Evolutionary conservation across 1,140 invertebrate species (phyloP).

Genomic region (Pseudobourletiella spinata): DNA sequence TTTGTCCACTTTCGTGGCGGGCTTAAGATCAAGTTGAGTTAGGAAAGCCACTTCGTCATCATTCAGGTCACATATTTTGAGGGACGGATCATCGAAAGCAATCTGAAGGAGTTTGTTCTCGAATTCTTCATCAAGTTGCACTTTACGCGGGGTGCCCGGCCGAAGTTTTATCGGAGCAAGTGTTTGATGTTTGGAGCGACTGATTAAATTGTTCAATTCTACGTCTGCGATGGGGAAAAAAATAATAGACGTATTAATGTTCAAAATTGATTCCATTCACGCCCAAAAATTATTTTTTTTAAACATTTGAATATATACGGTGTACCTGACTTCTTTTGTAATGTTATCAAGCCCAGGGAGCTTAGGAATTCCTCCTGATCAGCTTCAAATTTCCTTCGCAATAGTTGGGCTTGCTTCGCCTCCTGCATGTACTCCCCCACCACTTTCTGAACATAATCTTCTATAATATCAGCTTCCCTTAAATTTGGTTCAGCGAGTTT

Average conservation of each 20-base stretch:
- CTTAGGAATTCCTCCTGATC: conserved; percentile 25
- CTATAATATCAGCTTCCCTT: background rate
- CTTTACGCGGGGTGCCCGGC: background rate
- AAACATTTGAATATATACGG: background rate
- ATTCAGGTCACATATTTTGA: conserved; percentile 3
- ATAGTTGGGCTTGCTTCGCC: background rate
- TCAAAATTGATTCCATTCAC: too few relatives aligned
- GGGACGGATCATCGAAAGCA: conserved; percentile 27
- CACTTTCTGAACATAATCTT: background rate
- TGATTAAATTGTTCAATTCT: conserved; percentile 27
- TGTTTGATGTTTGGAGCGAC: conserved; percentile 18
- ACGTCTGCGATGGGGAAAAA: conserved; percentile 20
- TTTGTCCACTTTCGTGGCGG: conserved; percentile 22
- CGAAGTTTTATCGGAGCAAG: conserved; percentile 23
- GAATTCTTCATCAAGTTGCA: conserved; percentile 10
- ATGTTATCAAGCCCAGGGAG: conserved; percentile 18
- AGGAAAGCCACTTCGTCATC: conserved; percentile 17
- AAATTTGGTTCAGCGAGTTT: too few relatives aligned
- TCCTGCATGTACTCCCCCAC: conserved; percentile 1
- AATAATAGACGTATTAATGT: too few relatives aligned
- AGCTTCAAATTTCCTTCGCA: conserved; percentile 1
- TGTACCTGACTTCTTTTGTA: conserved; percentile 22
- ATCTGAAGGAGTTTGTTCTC: conserved; percentile 17
- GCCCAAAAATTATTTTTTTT: background rate
- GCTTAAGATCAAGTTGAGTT: conserved; percentile 18